Evolutionary conservation across 2,888 invertebrate species (phyloP).

Genomic region (Bombyx huttoni): DNA sequence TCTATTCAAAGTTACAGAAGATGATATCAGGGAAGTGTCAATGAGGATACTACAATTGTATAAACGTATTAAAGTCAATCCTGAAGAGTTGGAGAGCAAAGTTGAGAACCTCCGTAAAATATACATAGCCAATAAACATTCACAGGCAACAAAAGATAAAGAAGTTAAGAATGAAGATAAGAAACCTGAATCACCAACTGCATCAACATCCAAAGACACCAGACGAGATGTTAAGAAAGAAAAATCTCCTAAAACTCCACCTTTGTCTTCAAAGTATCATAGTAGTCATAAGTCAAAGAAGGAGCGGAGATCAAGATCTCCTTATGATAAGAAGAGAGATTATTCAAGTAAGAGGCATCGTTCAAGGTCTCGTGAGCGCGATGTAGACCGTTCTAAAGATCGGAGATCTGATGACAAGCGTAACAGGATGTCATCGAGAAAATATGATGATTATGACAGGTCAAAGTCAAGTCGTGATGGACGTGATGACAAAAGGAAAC

Average conservation of each 20-base stretch:
- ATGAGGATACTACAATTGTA: constrained; percentile 87
- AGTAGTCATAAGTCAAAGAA: constrained; percentile 57
- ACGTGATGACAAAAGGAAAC: constrained; percentile 55
- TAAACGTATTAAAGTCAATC: constrained; percentile 82
- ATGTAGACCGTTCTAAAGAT: constrained; percentile 49
- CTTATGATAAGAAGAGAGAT: constrained; percentile 61
- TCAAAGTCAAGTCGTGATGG: constrained; percentile 51
- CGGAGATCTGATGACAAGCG: constrained; percentile 53
- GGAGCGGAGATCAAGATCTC: constrained; percentile 57
- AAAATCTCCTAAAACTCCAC: constrained; percentile 65
- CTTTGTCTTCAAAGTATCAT: constrained; percentile 59
- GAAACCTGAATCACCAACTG: constrained; percentile 52
- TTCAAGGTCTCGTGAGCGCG: constrained; percentile 58
- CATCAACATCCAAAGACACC: constrained; percentile 58
- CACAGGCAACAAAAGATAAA: constrained; percentile 49
- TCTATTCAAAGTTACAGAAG: constrained; percentile 87
- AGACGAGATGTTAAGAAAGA: constrained; percentile 57
- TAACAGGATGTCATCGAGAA: constrained; percentile 37
- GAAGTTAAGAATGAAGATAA: constrained; percentile 54
- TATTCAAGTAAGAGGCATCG: constrained; percentile 60
- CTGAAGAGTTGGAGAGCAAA: constrained; percentile 58
- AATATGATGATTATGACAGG: constrained; percentile 64
- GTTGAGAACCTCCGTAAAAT: constrained; percentile 48
- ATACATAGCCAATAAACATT: constrained; percentile 61
- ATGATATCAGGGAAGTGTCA: constrained; percentile 87